These are phyloP conservation scores for Mantis religiosa DNA, from an alignment of 2,888 invertebrate species.

Conservation along the genomic window DNA sequence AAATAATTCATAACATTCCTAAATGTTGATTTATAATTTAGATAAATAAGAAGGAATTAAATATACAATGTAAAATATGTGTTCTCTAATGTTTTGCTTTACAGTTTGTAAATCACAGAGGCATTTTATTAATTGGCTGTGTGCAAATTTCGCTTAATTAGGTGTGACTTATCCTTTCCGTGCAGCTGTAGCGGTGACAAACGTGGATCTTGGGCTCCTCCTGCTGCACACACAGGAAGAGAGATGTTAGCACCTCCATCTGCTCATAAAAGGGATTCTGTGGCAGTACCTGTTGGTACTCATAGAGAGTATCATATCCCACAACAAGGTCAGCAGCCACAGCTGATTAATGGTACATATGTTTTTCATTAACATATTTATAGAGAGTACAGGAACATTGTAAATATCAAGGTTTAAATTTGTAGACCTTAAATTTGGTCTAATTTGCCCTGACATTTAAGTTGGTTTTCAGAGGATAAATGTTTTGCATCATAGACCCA, in stretches of 20 bases:
- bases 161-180: not conserved
- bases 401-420: too few relatives aligned
- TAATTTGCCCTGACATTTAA: too few relatives aligned
- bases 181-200: constrained; percentile 47
- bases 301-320: constrained; percentile 33
- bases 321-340: constrained; percentile 21
- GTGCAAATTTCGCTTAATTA: not conserved
- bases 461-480: too few relatives aligned
- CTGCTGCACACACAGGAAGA: constrained; percentile 46
- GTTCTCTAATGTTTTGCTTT: not conserved
- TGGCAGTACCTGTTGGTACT: constrained; percentile 21
- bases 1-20: too few relatives aligned
- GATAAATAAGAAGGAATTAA: not conserved
- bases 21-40: too few relatives aligned
- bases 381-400: too few relatives aligned
- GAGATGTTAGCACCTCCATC: constrained; percentile 39
- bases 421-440: too few relatives aligned
- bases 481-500: too few relatives aligned
- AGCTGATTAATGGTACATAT: not conserved
- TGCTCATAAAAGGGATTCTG: constrained; percentile 41
- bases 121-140: not conserved
- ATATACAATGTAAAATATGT: not conserved
- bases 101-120: not conserved
- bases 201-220: constrained; percentile 56
- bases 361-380: not conserved